Evolutionary conservation across 1,140 invertebrate species (phyloP), one percentile per base, ranked within the genome.

Genomic region (Rhizoglyphus robini): DNA sequence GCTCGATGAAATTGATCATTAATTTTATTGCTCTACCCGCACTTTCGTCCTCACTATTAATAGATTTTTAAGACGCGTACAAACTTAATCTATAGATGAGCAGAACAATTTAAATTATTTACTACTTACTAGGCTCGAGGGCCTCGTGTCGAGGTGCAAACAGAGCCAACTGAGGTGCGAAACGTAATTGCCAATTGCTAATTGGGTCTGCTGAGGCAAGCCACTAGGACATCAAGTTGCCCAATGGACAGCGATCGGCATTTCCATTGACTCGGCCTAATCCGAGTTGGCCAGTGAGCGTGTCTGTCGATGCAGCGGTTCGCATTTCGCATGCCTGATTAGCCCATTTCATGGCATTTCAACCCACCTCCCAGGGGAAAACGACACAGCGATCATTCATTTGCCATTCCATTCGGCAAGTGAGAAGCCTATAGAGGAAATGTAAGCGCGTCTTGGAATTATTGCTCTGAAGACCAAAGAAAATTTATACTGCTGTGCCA

Each of bases 301-400:
- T n/a, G n/a, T n/a, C n/a, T n/a, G n/a, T n/a, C n/a, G n/a, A n/a
- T n/a, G n/a, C n/a, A n/a, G n/a, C n/a, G n/a, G 36, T 41, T 5
- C 20, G 23, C 20, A 23, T 54, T 54, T 54, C 8, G 20, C 61
- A 5, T 63, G 30, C 47, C 34, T 63, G 61, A 63, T 63, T 63
- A 63, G 61, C 61, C 61, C 58, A 38, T 63, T 38, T 11, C 31
- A 63, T 63, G 61, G 18, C 61, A 41, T 57, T 63, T 63, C 36
- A 63, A 4, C 61, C 61, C 31, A 41, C 61, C 30, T 63, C 61
- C 61, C 61, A 58, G 27, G 58, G 61, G 61, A 46, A 11, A 18
- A 4, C n/a, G 32, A 5, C 61, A 58, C 27, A 54, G 51, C 51
- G 51, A 54, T 54, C 51, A 54, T 54, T 54, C 51, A 54, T 54